Percentiles rank a stretch among this genome's conserved stretches.
Evolutionary conservation across 2,113 vertebrate species (phyloP).

Genomic region (Nesoenas mayeri): DNA sequence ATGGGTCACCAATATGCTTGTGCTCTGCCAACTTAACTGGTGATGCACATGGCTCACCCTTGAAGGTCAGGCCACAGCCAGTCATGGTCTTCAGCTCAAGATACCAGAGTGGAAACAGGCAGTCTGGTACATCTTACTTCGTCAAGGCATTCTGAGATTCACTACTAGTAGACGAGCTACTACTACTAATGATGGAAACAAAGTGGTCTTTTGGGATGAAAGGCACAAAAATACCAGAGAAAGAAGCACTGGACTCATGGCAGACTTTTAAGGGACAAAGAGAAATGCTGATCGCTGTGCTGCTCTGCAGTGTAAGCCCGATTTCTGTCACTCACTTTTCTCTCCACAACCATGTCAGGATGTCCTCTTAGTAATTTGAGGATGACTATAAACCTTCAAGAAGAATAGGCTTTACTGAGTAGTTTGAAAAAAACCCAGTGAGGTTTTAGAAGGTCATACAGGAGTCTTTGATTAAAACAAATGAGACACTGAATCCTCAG

Average conservation of each 20-base stretch:
- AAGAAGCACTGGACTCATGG: accelerated
- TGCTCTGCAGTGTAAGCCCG: neutral
- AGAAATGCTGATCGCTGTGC: neutral
- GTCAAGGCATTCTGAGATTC: neutral
- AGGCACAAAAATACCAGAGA: neutral
- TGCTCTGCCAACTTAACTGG: neutral
- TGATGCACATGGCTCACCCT: neutral
- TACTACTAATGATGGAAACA: neutral
- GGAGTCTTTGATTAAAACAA: neutral
- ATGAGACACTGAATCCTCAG: neutral
- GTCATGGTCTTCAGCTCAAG: neutral
- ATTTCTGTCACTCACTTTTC: neutral
- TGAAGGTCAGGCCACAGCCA: neutral
- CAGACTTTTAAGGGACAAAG: neutral
- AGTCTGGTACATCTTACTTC: neutral
- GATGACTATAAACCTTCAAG: neutral
- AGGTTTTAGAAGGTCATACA: neutral
- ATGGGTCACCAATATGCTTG: neutral
- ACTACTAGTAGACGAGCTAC: neutral
- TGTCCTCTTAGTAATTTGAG: neutral
- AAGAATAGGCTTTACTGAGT: neutral
- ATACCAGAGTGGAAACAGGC: neutral
- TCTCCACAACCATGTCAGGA: neutral
- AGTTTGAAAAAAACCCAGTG: neutral
- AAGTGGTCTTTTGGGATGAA: neutral